A percentile compares a stretch with the other conserved stretches of the same genome.
Conservation (phyloP, 1,140 invertebrate genomes). For the Ganaspis sp. region DNA sequence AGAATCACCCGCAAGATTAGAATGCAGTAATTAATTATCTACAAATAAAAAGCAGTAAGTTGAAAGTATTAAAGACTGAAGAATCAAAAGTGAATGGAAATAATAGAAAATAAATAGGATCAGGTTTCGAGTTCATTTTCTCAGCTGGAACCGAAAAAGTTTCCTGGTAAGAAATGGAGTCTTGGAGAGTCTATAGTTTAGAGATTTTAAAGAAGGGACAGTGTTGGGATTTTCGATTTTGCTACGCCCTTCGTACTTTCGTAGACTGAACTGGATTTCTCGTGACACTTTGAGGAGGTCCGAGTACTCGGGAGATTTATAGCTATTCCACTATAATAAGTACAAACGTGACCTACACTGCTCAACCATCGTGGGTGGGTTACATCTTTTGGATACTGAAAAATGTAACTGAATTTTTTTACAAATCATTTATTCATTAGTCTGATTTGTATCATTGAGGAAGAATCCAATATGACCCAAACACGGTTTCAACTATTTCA, state of each 20-base stretch:
- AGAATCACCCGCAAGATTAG: no score
- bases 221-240: constrained; percentile 10
- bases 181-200: neutral
- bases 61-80: no score
- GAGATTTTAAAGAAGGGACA: neutral
- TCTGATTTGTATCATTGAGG: neutral
- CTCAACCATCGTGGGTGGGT: constrained; percentile 57
- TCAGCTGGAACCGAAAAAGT: constrained; percentile 21
- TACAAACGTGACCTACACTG: constrained; percentile 36
- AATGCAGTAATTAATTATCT: no score
- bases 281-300: constrained; percentile 61
- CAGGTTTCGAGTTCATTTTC: no score
- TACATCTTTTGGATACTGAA: neutral
- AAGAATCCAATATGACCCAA: neutral
- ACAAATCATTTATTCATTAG: constrained; percentile 17
- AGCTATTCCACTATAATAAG: constrained; percentile 59
- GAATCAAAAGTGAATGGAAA: no score
- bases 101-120: no score
- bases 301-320: constrained; percentile 61
- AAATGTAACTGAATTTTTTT: neutral
- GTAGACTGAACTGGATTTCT: neutral
- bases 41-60: no score
- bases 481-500: no score
- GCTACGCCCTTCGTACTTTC: constrained; percentile 20
- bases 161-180: constrained; percentile 35